Base-by-base conservation (phyloP, 2,888 invertebrate genomes). In the Drosophila ezoana region DNA sequence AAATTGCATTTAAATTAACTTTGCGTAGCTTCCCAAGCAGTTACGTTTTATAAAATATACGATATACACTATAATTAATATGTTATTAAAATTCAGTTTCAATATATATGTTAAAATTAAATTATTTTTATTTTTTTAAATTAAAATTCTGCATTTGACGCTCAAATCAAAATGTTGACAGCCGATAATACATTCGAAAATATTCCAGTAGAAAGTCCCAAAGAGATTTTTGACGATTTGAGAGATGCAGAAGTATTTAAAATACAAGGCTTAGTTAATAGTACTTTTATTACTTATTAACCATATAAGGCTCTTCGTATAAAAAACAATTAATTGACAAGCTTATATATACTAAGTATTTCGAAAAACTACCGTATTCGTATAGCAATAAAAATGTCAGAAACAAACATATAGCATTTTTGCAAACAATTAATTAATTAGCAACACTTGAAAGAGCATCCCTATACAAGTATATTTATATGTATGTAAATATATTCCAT, bases 331-430 rank as follows among this genome's bases (percentile, higher is more conserved):
- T 6, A 23, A 23, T 23, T 23, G 8, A 8, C 28, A 2, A 28
- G 28, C 28, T 2, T 28, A 8, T 28, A 6, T 8, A 28, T 28
- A 28, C 11, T 11, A n/a, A n/a, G n/a, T n/a, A 11, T 40, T 9
- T 23, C 16, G 1, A 5, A n/a, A 37, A 14, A 16, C 16, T 40
- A 1, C 13, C 18, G 5, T n/a, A 9, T 0, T 9, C 28, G 2
- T 28, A 28, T 28, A 11, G 32, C 48, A 56, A 63, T 81, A 66
- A 74, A 83, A 74, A 52, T 64, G 71, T 45, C 78, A 78, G 32
- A 78, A 53, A 49, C 74, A 73, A 63, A 70, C 59, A 45, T 72
- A 57, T 67, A 63, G 66, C 67, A 76, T 60, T 52, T 60, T 59
- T 54, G 43, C 57, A 57, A 62, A 54, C 66, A 78, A 56, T 69